Conservation (phyloP, 2,113 vertebrate genomes). For the Megalops atlanticus region DNA sequence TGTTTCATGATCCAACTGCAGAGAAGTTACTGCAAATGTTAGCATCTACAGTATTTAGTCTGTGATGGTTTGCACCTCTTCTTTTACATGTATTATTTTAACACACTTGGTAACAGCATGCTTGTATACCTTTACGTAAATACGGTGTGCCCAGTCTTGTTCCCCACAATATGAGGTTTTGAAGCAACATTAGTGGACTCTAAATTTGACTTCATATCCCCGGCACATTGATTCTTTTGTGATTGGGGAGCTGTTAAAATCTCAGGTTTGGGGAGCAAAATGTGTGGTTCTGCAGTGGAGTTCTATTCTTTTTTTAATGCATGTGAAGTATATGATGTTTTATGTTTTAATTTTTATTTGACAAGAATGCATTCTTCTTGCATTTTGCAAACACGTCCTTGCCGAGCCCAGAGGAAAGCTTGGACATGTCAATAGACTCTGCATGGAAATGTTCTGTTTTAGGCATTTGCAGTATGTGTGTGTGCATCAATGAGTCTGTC, state of each 20-base stretch:
- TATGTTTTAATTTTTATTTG: slow-evolving; percentile 54
- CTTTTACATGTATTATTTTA: slow-evolving; percentile 49
- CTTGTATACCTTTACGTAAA: slow-evolving; percentile 55
- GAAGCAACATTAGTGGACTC: background rate
- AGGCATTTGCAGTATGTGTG: background rate
- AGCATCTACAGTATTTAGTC: slow-evolving; percentile 81
- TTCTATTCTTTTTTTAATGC: slow-evolving; percentile 60
- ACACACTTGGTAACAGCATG: slow-evolving; percentile 84
- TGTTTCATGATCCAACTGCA: slow-evolving; percentile 95
- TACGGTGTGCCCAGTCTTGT: slow-evolving; percentile 67
- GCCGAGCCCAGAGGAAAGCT: slow-evolving; percentile 71
- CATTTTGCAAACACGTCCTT: slow-evolving; percentile 38
- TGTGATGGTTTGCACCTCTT: slow-evolving; percentile 72
- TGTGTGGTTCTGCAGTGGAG: slow-evolving; percentile 64
- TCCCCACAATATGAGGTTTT: slow-evolving; percentile 77
- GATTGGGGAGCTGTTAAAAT: slow-evolving; percentile 48
- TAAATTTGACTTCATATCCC: background rate
- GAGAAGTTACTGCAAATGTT: slow-evolving; percentile 99
- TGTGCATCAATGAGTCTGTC: background rate
- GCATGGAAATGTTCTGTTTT: background rate
- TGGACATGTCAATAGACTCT: background rate
- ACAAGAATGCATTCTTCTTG: slow-evolving; percentile 38
- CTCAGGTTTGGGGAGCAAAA: slow-evolving; percentile 78
- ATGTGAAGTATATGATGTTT: slow-evolving; percentile 58
- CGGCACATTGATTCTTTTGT: background rate